phyloP scores from a whole-genome alignment of 2,113 vertebrate genomes.

The Chrysemys picta region DNA sequence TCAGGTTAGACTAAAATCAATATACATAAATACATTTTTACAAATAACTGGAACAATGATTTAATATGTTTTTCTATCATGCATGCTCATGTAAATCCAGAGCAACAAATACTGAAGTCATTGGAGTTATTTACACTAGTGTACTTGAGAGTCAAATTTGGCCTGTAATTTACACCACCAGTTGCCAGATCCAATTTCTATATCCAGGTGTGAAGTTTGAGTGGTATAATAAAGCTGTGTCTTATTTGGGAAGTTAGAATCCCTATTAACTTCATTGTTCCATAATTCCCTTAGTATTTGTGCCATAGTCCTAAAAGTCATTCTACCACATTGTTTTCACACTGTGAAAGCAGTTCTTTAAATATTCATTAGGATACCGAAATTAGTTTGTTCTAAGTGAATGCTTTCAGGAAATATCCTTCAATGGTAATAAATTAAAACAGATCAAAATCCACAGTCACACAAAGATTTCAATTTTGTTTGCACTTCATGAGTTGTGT shows the following conservation, averaged over 20 bases:
- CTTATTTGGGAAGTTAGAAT: not conserved
- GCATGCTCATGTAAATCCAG: not conserved
- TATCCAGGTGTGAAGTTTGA: not conserved
- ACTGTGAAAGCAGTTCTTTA: not conserved
- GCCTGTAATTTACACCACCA: not conserved
- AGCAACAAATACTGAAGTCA: not conserved
- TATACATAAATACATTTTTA: not conserved
- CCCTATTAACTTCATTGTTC: not conserved
- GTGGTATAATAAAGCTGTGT: not conserved
- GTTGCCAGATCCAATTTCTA: not conserved
- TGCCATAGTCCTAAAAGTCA: too few relatives aligned
- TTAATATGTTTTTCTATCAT: not conserved
- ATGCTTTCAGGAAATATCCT: constrained; percentile 1
- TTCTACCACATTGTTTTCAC: not conserved
- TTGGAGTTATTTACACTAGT: not conserved
- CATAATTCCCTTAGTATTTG: not conserved
- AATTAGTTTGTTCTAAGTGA: not conserved
- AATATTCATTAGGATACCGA: not conserved
- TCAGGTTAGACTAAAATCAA: rapidly evolving
- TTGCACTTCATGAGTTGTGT: not conserved
- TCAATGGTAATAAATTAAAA: not conserved
- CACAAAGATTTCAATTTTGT: not conserved
- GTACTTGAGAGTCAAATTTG: not conserved
- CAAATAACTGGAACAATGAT: not conserved
- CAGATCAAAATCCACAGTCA: constrained; percentile 20